Evolutionary conservation across 2,888 invertebrate genomes (phyloP).

Genomic region (Kryphioiulus occultus): DNA sequence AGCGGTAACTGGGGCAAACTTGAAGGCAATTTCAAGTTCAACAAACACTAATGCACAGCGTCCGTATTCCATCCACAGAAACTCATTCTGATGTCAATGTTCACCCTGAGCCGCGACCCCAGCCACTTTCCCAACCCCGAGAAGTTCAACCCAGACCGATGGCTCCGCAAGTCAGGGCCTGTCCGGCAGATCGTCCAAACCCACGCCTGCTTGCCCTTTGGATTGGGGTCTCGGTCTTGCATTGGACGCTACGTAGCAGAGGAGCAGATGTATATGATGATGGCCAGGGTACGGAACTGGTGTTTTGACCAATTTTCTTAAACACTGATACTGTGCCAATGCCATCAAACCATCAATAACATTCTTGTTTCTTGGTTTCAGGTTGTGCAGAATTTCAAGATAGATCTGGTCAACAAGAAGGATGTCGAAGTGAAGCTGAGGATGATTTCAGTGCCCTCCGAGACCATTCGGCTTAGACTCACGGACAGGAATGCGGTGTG

Average conservation of each 20-base stretch:
- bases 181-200: slow-evolving; percentile 63
- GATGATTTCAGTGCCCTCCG: slow-evolving; percentile 57
- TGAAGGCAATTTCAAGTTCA: background rate
- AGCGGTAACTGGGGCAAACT: no score
- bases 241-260: slow-evolving; percentile 83
- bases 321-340: background rate
- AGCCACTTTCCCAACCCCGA: slow-evolving; percentile 74
- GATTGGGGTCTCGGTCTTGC: slow-evolving; percentile 81
- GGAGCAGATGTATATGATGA: slow-evolving; percentile 73
- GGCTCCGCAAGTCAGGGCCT: slow-evolving; percentile 67
- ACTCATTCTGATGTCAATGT: slow-evolving; percentile 81
- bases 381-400: slow-evolving; percentile 51
- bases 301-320: background rate
- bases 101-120: slow-evolving; percentile 80
- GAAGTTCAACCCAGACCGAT: slow-evolving; percentile 77
- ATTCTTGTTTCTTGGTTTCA: slow-evolving; percentile 39
- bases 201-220: slow-evolving; percentile 81
- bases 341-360: no score
- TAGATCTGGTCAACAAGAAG: slow-evolving; percentile 55
- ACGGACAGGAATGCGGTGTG: slow-evolving; percentile 37
- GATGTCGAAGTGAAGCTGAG: slow-evolving; percentile 57
- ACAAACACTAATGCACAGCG: background rate
- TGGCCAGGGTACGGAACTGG: slow-evolving; percentile 69
- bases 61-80: slow-evolving; percentile 69
- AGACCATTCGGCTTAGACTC: slow-evolving; percentile 51